Base-by-base conservation (phyloP, 2,113 vertebrate genomes). In the Corythornis madagascariensis region DNA sequence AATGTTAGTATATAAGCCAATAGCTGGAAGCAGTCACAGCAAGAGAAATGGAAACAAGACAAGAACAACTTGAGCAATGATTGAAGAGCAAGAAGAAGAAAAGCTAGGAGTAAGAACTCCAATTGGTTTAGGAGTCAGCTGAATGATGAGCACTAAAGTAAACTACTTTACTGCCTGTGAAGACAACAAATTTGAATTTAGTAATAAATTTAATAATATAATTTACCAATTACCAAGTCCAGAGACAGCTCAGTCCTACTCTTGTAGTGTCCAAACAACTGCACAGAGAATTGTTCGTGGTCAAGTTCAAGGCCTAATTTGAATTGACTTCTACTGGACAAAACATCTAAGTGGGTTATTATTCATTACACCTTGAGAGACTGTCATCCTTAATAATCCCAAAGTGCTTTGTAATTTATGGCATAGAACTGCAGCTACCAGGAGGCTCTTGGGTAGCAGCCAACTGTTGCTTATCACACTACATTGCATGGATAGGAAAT, bases 331-430 rank as follows among this genome's bases (percentile, higher is more conserved):
- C 79, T 73, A 31, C 47, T 61, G 72, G 78, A 81, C 89, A 89
- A 89, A 93, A 88, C 63, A 80, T 63, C 24, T 66, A 89, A 91
- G 82, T 40, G 82, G 16, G 11, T 59, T 33, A 88, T 83, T 77
- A 91, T 90, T 87, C 75, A 74, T 48, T 45, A 79, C 76, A 93
- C 79, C 87, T 89, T 31, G 52, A 91, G 69, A 86, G 64, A 60
- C 79, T 71, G 64, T 53, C 52, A 83, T 45, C 82, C 75, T 80
- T 83, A 91, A 94, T 73, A 81, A 87, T 48, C 53, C 50, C 61
- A 33, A 63, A 94, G 91, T 80, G 79, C 85, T 80, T 50, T 74
- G 92, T 70, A 76, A 93, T 83, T 93, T 78, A 88, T 57, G 65
- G 80, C 86, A 88, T 5, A 33, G 65, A 81, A 72, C 20, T 81